phyloP scores from a whole-genome alignment of 2,797 vertebrate species.

The Amblyraja radiata region DNA sequence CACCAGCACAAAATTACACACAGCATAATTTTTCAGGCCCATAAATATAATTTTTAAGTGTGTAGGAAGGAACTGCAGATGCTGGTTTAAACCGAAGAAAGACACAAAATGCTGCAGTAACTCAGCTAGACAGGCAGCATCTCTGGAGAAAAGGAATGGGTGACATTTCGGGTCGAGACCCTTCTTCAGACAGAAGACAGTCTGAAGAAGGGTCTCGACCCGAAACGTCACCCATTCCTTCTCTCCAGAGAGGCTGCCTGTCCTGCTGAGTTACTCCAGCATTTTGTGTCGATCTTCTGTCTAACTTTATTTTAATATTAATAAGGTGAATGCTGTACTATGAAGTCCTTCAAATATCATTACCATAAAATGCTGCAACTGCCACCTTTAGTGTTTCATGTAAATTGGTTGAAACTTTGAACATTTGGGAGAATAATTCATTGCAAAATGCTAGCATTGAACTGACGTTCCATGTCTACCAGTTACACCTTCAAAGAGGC shows the following conservation, averaged over 20 bases:
- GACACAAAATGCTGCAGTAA: no score
- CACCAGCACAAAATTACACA: not conserved
- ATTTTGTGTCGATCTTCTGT: no score
- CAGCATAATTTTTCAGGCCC: not conserved
- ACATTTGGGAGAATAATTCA: not conserved
- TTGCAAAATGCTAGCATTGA: not conserved
- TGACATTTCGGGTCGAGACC: no score
- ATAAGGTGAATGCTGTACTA: not conserved
- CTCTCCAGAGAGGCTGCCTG: no score
- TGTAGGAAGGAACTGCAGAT: no score
- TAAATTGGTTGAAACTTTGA: not conserved
- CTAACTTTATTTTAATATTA: not conserved
- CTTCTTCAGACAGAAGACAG: no score
- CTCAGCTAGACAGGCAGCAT: no score
- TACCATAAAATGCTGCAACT: not conserved
- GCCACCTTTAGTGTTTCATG: not conserved
- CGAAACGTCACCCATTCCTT: no score
- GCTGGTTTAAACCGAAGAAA: no score
- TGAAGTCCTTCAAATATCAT: not conserved
- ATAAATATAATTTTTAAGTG: not conserved
- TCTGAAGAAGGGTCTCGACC: no score
- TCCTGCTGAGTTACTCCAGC: no score
- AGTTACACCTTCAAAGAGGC: not conserved
- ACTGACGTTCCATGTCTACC: not conserved
- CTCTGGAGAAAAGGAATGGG: no score